Base-by-base conservation (phyloP, 2,888 invertebrate genomes). In the Steinernema hermaphroditum region DNA sequence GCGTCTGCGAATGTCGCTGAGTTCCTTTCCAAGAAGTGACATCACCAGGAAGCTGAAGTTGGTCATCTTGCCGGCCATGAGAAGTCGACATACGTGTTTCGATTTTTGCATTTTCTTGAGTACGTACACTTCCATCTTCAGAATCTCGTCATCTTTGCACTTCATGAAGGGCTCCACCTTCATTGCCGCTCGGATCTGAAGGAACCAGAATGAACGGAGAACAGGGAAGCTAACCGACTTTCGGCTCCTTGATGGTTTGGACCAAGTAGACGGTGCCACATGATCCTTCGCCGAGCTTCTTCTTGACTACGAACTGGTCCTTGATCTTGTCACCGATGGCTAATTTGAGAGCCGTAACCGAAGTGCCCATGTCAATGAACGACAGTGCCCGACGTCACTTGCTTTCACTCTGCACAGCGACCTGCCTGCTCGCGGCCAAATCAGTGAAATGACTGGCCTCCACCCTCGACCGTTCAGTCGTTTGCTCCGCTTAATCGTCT, bases 11-110 rank as follows among this genome's bases (percentile, higher is more conserved):
- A 81, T 70, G n/a, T 83, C 81, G 37, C 72, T 76, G 29, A 81
- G 72, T 29, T 81, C 80, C 50, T 74, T 75, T 0, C 83, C 83
- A 12, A 83, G 76, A 12, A 83, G 74, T 34, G 79, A 76, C 82
- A 83, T 82, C 27, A 81, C 76, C 22, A 81, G n/a, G 73, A 74
- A 83, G 19, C 78, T 80, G 74, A 70, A 82, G 0, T 72, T 78
- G 8, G 75, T 74, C 0, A 72, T 71, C 72, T 74, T 75, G 9
- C 80, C 77, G 6, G 76, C 75, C 12, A 72, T 77, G 1, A 80
- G 43, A 16, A 78, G 57, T 44, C 74, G 75, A n/a, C 77, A 77
- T 12, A 78, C 77, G 72, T 81, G 80, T 54, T 74, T 76, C 22
- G 80, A 78, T 22, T 76, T 49, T 70, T 74, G 75, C 12, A 69